Percentiles rank a stretch among this genome's conserved stretches.
phyloP scores from a whole-genome alignment of 2,888 invertebrate species.

The Caenorhabditis virilis region DNA sequence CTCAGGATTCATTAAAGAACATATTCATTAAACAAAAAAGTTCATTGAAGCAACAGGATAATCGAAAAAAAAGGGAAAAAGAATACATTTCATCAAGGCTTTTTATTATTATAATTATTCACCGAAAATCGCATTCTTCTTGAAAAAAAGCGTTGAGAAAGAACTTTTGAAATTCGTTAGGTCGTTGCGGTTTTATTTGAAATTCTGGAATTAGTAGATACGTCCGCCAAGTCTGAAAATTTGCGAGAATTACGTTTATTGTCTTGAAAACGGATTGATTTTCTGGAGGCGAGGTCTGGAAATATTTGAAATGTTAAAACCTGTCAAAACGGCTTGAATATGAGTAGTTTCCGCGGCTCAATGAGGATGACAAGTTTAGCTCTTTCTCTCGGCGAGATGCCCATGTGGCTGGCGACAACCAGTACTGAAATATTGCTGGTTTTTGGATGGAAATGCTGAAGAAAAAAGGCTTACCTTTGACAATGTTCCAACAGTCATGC shows the following conservation, averaged over 20 bases:
- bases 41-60: too few relatives aligned
- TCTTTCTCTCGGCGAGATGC: slow-evolving; percentile 61
- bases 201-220: slow-evolving; percentile 16
- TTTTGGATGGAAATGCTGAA: background rate
- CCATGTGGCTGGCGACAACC: slow-evolving; percentile 65
- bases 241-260: background rate
- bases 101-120: too few relatives aligned
- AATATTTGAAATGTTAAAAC: slow-evolving; percentile 4
- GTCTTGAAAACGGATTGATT: background rate
- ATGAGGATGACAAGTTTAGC: slow-evolving; percentile 54
- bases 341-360: slow-evolving; percentile 54
- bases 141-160: too few relatives aligned
- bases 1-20: too few relatives aligned
- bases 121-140: too few relatives aligned
- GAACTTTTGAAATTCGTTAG: too few relatives aligned
- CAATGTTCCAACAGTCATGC: slow-evolving; percentile 67
- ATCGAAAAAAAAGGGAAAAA: too few relatives aligned
- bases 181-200: too few relatives aligned
- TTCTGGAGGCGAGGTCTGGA: background rate
- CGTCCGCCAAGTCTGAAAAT: slow-evolving; percentile 37
- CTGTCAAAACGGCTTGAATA: slow-evolving; percentile 49
- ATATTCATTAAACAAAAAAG: too few relatives aligned
- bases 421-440: slow-evolving; percentile 51
- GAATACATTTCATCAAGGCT: too few relatives aligned
- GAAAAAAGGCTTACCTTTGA: slow-evolving; percentile 48